phyloP scores from a whole-genome alignment of 2,888 invertebrate species.

The Prosopocoilus inquinatus region DNA sequence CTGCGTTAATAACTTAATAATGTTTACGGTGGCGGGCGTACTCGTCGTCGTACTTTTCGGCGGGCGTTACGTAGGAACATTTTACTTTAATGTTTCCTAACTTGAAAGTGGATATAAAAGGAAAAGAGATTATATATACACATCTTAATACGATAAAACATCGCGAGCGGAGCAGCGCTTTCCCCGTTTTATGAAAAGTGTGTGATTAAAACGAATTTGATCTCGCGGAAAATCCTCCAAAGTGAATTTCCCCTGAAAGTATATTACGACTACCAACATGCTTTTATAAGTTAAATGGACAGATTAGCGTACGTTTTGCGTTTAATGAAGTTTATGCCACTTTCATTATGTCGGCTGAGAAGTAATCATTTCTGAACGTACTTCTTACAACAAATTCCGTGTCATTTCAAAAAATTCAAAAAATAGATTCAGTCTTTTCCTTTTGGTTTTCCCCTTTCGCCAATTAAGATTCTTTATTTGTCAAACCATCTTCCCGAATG shows the following conservation, averaged over 20 bases:
- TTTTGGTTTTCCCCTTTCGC: too few relatives aligned
- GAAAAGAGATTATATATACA: constrained; percentile 35
- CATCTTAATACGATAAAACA: constrained; percentile 44
- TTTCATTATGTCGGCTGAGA: constrained; percentile 2
- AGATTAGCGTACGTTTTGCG: constrained; percentile 37
- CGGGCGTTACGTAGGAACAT: too few relatives aligned
- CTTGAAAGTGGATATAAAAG: constrained; percentile 15
- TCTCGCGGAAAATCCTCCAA: constrained; percentile 44
- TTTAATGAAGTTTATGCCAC: constrained; percentile 28
- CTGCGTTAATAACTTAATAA: too few relatives aligned
- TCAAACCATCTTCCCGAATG: too few relatives aligned
- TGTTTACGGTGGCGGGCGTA: too few relatives aligned
- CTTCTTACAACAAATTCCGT: constrained; percentile 5
- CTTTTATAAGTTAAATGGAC: constrained; percentile 41
- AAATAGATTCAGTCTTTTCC: too few relatives aligned
- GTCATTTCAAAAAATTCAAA: too few relatives aligned
- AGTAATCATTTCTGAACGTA: background rate
- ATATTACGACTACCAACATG: constrained; percentile 38
- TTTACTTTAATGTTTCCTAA: background rate
- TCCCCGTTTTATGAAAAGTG: constrained; percentile 32
- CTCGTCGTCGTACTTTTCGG: too few relatives aligned
- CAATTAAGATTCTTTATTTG: too few relatives aligned
- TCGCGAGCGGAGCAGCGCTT: constrained; percentile 35
- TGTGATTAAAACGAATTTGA: constrained; percentile 49
- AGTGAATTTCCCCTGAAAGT: constrained; percentile 43